phyloP scores from a whole-genome alignment of 2,797 vertebrate genomes.

The Melanotaenia boesemani region DNA sequence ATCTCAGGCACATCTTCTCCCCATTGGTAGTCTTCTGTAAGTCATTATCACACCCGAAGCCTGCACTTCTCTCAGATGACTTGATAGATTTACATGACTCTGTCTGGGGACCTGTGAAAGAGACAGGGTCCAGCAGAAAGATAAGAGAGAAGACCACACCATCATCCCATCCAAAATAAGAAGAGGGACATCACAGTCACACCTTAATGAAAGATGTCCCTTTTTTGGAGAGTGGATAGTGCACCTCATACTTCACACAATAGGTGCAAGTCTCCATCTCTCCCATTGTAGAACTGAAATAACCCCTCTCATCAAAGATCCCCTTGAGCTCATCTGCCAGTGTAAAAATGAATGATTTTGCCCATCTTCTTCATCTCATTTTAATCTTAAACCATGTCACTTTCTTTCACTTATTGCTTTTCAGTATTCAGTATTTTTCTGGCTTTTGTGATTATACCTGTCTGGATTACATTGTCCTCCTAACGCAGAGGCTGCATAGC shows the following conservation, averaged over 20 bases:
- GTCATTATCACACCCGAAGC: slow-evolving; percentile 90
- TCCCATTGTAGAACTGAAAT: slow-evolving; percentile 68
- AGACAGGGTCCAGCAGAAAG: slow-evolving; percentile 65
- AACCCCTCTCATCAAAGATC: slow-evolving; percentile 70
- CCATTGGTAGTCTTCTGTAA: slow-evolving; percentile 83
- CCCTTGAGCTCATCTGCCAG: slow-evolving; percentile 62
- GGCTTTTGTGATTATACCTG: slow-evolving; percentile 58
- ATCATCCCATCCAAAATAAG: slow-evolving; percentile 77
- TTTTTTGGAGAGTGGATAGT: slow-evolving; percentile 46
- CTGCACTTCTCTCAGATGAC: slow-evolving; percentile 83
- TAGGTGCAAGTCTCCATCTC: slow-evolving; percentile 63
- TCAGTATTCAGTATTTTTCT: slow-evolving; percentile 52
- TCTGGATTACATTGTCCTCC: slow-evolving; percentile 55
- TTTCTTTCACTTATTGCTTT: slow-evolving; percentile 60
- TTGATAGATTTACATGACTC: slow-evolving; percentile 86
- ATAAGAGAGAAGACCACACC: slow-evolving; percentile 59
- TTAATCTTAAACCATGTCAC: slow-evolving; percentile 73
- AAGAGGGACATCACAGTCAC: slow-evolving; percentile 67
- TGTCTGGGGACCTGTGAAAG: slow-evolving; percentile 78
- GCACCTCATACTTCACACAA: slow-evolving; percentile 72
- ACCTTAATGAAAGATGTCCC: slow-evolving; percentile 71
- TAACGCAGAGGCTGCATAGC: slow-evolving; percentile 40
- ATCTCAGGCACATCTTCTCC: slow-evolving; percentile 51
- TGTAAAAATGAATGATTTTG: slow-evolving; percentile 59
- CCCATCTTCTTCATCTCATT: slow-evolving; percentile 66